Evolutionary conservation across 2,797 vertebrate genomes (phyloP), one percentile per base, ranked within the genome.

Genomic region (Chiloscyllium punctatum): DNA sequence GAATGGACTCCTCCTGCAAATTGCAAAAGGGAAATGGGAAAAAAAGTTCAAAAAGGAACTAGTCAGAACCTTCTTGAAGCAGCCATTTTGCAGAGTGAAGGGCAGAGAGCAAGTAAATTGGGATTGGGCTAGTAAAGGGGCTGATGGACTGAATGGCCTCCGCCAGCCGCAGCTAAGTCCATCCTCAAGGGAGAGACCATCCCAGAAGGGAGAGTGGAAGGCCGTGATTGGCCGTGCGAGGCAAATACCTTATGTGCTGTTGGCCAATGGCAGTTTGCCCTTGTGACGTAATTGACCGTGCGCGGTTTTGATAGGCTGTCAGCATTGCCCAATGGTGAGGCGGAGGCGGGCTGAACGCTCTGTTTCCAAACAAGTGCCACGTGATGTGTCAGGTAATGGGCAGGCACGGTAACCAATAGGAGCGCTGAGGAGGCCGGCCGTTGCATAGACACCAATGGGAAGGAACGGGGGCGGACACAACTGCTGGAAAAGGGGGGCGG

Each of bases 391-490:
- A 68, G 95, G 0, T 42, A 95, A 62, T 8, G 18, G 53, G 42
- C 86, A 30, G 37, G 30, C 5, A 0, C 0, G 18, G 53, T 0
- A 21, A 95, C 95, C 96, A 96, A 95, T 33, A 1, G 4, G 0
- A 1, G 11, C 13, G 53, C 48, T 87, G 96, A 15, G 15, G 51
- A 18, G 84, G 84, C 84, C 21, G 84, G 11, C 96, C 96, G 96
- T 96, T 96, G 79, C n/a, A n/a, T n/a, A n/a, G 1, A 11, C 8
- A 94, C 95, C 96, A 96, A 96, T 87, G 62, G 90, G 9, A 62
- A 11, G 1, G 8, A 48, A 8, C 57, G 57, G 11, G 9, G 57
- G 57, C 9, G 57, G 57, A 62, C 57, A 11, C 57, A 13, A 62
- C 57, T 48, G 42, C 42, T 48, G 42, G 42, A n/a, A n/a, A n/a